Evolutionary conservation across 2,888 invertebrate genomes (phyloP), one percentile per base, ranked within the genome.

Genomic region (Apocheima hispidaria): DNA sequence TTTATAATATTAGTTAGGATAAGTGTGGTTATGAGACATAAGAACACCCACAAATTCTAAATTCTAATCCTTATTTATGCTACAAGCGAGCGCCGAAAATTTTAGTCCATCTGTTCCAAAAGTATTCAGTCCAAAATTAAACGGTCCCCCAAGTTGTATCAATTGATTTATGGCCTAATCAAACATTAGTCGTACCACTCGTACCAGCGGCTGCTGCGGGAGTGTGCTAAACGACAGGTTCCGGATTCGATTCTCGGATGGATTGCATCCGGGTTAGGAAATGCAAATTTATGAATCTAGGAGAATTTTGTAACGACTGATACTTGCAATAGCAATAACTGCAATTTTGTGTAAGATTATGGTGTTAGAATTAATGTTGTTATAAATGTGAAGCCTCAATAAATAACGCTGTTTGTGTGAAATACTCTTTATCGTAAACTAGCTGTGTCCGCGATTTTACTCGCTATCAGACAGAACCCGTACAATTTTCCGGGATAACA

Each of bases 171-270:
- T 56, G 18, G 44, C 43, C 44, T 50, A 36, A 35, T 52, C 18
- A 61, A 61, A 56, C 52, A 60, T 40, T 30, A 30, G 28, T 26
- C 26, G 26, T 26, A 26, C n/a, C n/a, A n/a, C n/a, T 26, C 38
- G 46, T 35, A 44, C 41, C 6, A 20, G n/a, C 40, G 40, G 35
- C 21, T 38, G 28, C 16, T n/a, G 43, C 35, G 44, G 26, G 40
- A 54, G 60, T 35, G 33, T 51, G 61, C 61, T 62, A 62, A 62
- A 59, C 51, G 61, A 54, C 53, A 16, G 56, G 68, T 65, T 63
- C 67, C 65, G 62, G 38, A 52, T 61, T 61, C 50, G 52, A 48
- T 52, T 59, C 65, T 53, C 50, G 48, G 63, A 60, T 20, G 38
- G 21, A 52, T 41, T 16, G 41, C 48, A 52, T 62, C 61, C 56